Evolutionary conservation across 2,797 vertebrate species (phyloP), one percentile per base, ranked within the genome.

Genomic region (Huso huso): DNA sequence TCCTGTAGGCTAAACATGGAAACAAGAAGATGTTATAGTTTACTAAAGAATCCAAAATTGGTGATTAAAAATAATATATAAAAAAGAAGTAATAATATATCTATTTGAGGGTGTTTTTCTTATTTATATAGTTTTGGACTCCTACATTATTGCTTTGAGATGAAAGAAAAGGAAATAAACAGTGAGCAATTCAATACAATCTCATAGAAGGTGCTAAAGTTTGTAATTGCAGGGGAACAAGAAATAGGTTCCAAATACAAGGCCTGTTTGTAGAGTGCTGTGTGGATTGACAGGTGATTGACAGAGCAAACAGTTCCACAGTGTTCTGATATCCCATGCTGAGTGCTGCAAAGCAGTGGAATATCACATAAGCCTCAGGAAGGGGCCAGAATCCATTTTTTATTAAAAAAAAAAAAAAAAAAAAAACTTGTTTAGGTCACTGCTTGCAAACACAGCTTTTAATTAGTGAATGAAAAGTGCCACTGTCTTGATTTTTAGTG

Each of bases 211-310:
- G 67, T 82, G 76, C 81, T 79, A 74, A 83, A 83, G 83, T 60
- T 70, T 82, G 76, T 82, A 81, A 80, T 85, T 78, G 79, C 74
- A 70, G 48, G 48, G 4, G 61, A 76, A 73, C 73, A 69, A 75
- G 68, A 79, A 79, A 75, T 69, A 52, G 63, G 71, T 77, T 71
- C 64, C 48, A 72, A 73, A 73, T 77, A 77, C 68, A 78, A 71
- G 77, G 59, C 11, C 10, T 82, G 66, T 84, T 86, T 87, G 84
- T 76, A 76, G 70, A 81, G 77, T 73, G 62, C 70, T 70, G 51
- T 62, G 12, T 72, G 71, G 78, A 81, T 37, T 85, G 86, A 84
- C 81, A 82, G 70, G 63, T 88, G 87, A 86, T 75, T 84, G 86
- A 76, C 80, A 78, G 62, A 62, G 78, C 85, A 85, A 88, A 88